A percentile compares a stretch with the other conserved stretches of the same genome.
phyloP scores from a whole-genome alignment of 2,888 invertebrate species.

The Epistrophe grossulariae region DNA sequence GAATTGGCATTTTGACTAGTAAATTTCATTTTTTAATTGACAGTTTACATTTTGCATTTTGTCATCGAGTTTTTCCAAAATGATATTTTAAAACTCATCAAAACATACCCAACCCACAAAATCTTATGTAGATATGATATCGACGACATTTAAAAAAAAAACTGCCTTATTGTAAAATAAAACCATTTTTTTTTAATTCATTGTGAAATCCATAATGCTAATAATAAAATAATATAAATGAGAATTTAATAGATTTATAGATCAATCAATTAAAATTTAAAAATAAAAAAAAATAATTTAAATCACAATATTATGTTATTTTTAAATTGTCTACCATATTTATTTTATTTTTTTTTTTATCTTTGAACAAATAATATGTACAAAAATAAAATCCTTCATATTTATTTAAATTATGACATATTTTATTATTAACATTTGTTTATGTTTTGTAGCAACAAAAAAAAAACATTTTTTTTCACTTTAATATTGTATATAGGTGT shows the following conservation, averaged over 20 bases:
- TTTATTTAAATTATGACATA: neutral
- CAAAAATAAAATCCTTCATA: neutral
- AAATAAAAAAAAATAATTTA: neutral
- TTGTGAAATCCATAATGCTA: neutral
- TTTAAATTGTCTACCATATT: conserved; percentile 1
- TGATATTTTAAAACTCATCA: too few species aligned
- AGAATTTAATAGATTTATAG: neutral
- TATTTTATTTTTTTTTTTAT: neutral
- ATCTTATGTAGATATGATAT: too few species aligned
- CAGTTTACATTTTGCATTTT: too few species aligned
- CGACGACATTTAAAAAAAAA: too few species aligned
- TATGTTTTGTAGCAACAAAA: neutral
- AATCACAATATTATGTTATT: neutral
- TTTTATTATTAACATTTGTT: neutral
- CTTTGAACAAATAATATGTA: neutral
- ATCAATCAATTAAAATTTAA: conserved; percentile 10
- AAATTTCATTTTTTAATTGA: too few species aligned
- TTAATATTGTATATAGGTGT: neutral
- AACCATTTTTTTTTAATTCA: too few species aligned
- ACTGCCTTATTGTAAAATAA: too few species aligned
- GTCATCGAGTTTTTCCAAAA: too few species aligned
- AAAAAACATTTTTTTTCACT: neutral
- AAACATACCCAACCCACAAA: too few species aligned
- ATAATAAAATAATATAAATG: neutral
- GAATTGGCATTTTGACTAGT: too few species aligned